These are phyloP conservation scores for Spodoptera picta DNA, from an alignment of 2,888 invertebrate species.

Conservation along the genomic window DNA sequence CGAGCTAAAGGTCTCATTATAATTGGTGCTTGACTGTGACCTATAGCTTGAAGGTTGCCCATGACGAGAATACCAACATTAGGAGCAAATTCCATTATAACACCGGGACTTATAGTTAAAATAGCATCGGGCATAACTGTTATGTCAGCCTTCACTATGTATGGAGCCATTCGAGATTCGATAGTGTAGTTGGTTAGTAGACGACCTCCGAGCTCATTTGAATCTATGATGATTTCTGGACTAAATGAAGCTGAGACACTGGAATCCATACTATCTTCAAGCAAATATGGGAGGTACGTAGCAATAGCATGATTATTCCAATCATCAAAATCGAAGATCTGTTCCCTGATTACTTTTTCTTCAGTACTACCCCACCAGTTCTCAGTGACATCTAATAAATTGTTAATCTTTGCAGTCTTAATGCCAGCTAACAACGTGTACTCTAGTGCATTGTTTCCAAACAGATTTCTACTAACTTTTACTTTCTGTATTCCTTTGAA, in stretches of 20 bases:
- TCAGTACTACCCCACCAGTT: constrained; percentile 98
- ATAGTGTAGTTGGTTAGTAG: constrained; percentile 91
- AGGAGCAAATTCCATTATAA: constrained; percentile 97
- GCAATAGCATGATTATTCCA: constrained; percentile 99
- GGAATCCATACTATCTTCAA: constrained; percentile 92
- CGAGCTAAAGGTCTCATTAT: constrained; percentile 91
- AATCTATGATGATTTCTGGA: constrained; percentile 86
- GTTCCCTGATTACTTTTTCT: constrained; percentile 92
- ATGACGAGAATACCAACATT: constrained; percentile 98
- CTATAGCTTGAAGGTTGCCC: constrained; percentile 95
- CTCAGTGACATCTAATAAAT: constrained; percentile 95
- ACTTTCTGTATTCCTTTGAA: constrained; percentile 98
- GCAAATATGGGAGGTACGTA: constrained; percentile 95
- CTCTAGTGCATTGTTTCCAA: constrained; percentile 94
- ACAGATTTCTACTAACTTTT: constrained; percentile 95
- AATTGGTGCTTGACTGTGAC: constrained; percentile 92
- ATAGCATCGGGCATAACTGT: constrained; percentile 98
- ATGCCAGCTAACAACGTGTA: constrained; percentile 98
- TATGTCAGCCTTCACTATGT: constrained; percentile 95
- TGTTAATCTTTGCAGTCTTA: constrained; percentile 95
- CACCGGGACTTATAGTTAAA: constrained; percentile 95
- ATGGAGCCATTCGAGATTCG: constrained; percentile 91
- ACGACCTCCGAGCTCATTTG: constrained; percentile 93
- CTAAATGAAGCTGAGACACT: constrained; percentile 92
- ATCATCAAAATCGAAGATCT: constrained; percentile 99